Evolutionary conservation across 1,140 invertebrate genomes (phyloP).

Genomic region (Ditylenchus dipsaci): DNA sequence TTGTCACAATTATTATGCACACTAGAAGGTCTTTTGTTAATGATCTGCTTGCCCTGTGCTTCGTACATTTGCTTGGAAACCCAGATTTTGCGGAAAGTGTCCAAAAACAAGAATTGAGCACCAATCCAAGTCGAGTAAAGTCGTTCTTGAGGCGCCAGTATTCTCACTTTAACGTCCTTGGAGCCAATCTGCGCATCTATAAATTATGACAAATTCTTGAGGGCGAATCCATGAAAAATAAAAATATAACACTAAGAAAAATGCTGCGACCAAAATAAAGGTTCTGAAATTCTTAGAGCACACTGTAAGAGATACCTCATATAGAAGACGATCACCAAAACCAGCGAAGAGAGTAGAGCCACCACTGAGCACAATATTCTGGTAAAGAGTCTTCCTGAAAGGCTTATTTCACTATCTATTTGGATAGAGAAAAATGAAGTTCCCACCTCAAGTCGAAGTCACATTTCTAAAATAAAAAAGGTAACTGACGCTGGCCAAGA

Average conservation of each 20-base stretch:
- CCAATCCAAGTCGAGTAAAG: conserved; percentile 98
- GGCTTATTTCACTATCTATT: too few species aligned
- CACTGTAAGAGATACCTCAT: conserved; percentile 41
- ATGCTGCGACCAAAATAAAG: too few species aligned
- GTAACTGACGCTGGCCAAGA: neutral
- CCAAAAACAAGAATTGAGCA: conserved; percentile 93
- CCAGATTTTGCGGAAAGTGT: conserved; percentile 99
- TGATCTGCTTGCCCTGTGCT: conserved; percentile 83
- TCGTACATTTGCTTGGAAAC: conserved; percentile 95
- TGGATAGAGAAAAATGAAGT: too few species aligned
- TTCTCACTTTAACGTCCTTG: conserved; percentile 92
- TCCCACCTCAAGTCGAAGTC: conserved; percentile 82
- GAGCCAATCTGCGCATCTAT: conserved; percentile 60
- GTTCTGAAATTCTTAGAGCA: too few species aligned
- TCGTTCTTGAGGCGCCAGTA: conserved; percentile 70
- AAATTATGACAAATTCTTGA: neutral
- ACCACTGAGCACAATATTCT: conserved; percentile 95
- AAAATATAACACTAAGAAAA: too few species aligned
- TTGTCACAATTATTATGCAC: neutral
- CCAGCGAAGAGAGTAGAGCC: conserved; percentile 91
- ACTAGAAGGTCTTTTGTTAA: conserved; percentile 89
- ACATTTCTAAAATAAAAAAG: conserved; percentile 72
- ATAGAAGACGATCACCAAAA: conserved; percentile 79
- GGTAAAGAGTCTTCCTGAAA: conserved; percentile 80
- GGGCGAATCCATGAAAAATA: neutral